phyloP scores from a whole-genome alignment of 2,888 invertebrate species.

The Flabesymbios commensalis region DNA sequence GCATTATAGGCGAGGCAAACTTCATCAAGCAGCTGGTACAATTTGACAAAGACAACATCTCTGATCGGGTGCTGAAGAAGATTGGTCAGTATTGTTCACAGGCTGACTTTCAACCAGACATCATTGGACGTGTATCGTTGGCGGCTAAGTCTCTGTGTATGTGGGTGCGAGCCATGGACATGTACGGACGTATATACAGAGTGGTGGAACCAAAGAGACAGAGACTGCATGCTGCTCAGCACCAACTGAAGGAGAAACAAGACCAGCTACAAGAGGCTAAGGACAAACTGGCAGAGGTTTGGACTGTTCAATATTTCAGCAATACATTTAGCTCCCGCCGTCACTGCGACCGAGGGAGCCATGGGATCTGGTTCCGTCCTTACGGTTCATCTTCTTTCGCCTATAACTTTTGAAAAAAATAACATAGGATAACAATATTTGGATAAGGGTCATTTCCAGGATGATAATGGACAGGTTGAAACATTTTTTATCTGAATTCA shows the following conservation, averaged over 20 bases:
- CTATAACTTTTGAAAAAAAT: too few relatives aligned
- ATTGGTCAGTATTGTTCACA: constrained; percentile 79
- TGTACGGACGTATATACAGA: constrained; percentile 82
- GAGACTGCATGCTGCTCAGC: constrained; percentile 76
- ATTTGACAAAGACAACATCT: constrained; percentile 86
- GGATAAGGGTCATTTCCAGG: too few relatives aligned
- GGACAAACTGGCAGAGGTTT: constrained; percentile 73
- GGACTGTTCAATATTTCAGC: not conserved
- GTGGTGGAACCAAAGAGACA: constrained; percentile 84
- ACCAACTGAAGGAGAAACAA: constrained; percentile 78
- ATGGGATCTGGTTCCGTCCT: too few relatives aligned
- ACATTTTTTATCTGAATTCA: too few relatives aligned
- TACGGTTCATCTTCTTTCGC: too few relatives aligned
- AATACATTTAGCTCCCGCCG: too few relatives aligned
- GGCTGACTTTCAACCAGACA: constrained; percentile 84
- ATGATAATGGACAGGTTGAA: too few relatives aligned
- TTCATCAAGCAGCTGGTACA: constrained; percentile 71
- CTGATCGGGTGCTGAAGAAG: constrained; percentile 79
- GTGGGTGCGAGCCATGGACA: constrained; percentile 88
- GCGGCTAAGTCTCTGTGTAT: constrained; percentile 87
- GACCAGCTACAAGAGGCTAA: constrained; percentile 77
- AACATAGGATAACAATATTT: too few relatives aligned
- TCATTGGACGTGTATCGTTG: constrained; percentile 74
- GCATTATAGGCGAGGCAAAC: constrained; percentile 59
- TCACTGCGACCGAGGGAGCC: too few relatives aligned